These are phyloP conservation scores for Diarsia mendica DNA, from an alignment of 2,888 invertebrate species.

Conservation along the genomic window DNA sequence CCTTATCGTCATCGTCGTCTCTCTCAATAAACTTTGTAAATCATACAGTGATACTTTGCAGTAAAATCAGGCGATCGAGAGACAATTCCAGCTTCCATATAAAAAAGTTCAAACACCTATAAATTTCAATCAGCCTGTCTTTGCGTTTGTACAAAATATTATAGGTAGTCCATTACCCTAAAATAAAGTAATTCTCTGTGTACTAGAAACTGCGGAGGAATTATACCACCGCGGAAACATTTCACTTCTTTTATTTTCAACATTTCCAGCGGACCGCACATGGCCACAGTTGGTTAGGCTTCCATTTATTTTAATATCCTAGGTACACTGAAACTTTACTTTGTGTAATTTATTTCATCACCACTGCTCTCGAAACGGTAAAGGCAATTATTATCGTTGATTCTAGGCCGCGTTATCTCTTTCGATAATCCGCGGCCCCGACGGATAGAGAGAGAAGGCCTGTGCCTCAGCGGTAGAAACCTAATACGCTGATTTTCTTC, in stretches of 20 bases:
- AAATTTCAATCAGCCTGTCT: not conserved
- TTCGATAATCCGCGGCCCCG: too few relatives aligned
- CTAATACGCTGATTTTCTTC: too few relatives aligned
- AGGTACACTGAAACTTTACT: slow-evolving; percentile 5
- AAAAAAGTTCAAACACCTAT: not conserved
- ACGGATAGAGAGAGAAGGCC: too few relatives aligned
- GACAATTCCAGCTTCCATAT: not conserved
- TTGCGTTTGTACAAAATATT: not conserved
- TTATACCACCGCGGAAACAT: slow-evolving; percentile 11
- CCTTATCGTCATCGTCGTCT: too few relatives aligned
- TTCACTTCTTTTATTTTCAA: slow-evolving; percentile 30
- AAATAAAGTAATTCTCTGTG: not conserved
- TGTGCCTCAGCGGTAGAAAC: too few relatives aligned
- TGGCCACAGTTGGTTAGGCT: slow-evolving; percentile 19
- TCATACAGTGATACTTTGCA: not conserved
- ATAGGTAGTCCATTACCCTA: not conserved
- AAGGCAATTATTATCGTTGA: too few relatives aligned
- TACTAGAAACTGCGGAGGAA: not conserved
- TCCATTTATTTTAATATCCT: slow-evolving; percentile 25
- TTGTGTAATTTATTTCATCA: not conserved
- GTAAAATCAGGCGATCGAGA: not conserved
- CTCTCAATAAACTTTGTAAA: not conserved
- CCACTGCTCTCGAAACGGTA: not conserved
- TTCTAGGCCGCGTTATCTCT: too few relatives aligned
- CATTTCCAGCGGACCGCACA: slow-evolving; percentile 2